Conservation (phyloP, 2,888 invertebrate species). For the Sturmia bella region DNA sequence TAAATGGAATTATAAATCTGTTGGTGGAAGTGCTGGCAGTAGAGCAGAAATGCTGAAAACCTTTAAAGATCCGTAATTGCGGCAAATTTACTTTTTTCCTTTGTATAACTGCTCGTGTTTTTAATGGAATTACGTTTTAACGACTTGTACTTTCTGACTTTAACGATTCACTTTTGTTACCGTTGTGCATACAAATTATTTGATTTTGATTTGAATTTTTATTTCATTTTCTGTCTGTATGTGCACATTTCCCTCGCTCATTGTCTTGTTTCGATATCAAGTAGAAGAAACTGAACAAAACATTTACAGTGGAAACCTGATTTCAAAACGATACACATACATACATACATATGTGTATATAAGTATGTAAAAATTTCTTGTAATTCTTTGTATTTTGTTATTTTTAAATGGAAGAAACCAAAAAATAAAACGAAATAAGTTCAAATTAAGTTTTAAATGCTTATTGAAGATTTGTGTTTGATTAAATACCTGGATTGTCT, state of each 20-base stretch:
- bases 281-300: constrained; percentile 19
- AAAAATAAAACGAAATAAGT: constrained; percentile 13
- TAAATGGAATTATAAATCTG: background rate
- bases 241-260: too few relatives aligned
- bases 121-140: constrained; percentile 74
- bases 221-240: background rate
- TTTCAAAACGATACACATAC: constrained; percentile 1
- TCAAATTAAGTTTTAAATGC: constrained; percentile 59
- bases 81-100: constrained; percentile 66
- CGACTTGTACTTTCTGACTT: constrained; percentile 77
- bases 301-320: constrained; percentile 4
- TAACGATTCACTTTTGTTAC: constrained; percentile 73
- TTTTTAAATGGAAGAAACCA: background rate
- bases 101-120: constrained; percentile 64
- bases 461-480: constrained; percentile 57
- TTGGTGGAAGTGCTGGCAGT: constrained; percentile 14
- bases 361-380: constrained; percentile 4
- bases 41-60: constrained; percentile 32
- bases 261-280: background rate
- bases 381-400: constrained; percentile 32
- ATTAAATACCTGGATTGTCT: constrained; percentile 43
- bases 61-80: constrained; percentile 67
- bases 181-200: constrained; percentile 80
- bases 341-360: background rate
- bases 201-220: constrained; percentile 69